These are phyloP conservation scores for Tetheella fluctuosa DNA, from an alignment of 2,888 invertebrate genomes.

Conservation along the genomic window DNA sequence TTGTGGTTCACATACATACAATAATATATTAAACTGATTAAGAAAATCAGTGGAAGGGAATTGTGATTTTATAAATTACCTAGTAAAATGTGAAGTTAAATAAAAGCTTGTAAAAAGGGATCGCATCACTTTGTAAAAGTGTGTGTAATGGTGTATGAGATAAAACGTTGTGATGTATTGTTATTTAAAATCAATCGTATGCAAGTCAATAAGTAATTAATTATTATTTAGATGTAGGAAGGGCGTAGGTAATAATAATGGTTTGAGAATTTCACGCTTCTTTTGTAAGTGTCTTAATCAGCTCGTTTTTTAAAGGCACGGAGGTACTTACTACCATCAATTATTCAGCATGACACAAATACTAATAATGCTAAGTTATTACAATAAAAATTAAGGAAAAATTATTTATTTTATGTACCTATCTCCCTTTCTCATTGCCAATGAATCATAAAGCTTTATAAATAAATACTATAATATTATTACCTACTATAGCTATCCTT, in stretches of 20 bases:
- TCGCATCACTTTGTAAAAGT: constrained; percentile 12
- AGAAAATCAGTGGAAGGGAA: constrained; percentile 24
- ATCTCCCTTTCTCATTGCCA: constrained; percentile 8
- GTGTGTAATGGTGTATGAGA: neutral
- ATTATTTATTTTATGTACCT: constrained; percentile 1
- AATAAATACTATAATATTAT: neutral
- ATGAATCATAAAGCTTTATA: constrained; percentile 8
- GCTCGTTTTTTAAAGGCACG: neutral
- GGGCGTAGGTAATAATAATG: constrained; percentile 1
- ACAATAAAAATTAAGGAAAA: neutral
- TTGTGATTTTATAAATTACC: constrained; percentile 26
- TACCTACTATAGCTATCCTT: neutral
- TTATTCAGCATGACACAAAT: neutral
- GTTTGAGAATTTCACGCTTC: neutral
- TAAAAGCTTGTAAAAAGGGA: constrained; percentile 24
- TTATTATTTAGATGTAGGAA: constrained; percentile 8
- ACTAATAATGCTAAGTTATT: constrained; percentile 3
- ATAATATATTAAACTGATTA: constrained; percentile 18
- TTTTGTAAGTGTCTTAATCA: neutral
- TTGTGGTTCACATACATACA: constrained; percentile 28
- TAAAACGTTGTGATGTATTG: constrained; percentile 11
- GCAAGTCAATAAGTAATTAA: constrained; percentile 8
- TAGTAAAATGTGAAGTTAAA: constrained; percentile 23
- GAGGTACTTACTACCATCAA: neutral
- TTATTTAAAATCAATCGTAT: constrained; percentile 8